A percentile compares a stretch with the other conserved stretches of the same genome.
Evolutionary conservation across 2,113 vertebrate species (phyloP).

Genomic region (Larimichthys crocea): DNA sequence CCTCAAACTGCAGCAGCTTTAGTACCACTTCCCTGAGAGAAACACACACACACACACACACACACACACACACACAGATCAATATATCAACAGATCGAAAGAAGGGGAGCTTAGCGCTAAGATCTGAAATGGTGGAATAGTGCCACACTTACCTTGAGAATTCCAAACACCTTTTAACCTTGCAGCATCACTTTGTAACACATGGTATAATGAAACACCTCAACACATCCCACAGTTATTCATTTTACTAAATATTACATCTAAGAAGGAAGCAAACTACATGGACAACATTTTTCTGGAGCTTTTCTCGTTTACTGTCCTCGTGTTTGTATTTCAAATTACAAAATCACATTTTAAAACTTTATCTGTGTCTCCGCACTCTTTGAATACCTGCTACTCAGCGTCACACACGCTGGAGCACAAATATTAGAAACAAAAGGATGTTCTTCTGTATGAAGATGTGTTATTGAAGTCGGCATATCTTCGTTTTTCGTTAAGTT

Average conservation of each 20-base stretch:
- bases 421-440: too few species aligned
- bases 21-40: constrained; percentile 92
- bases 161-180: not conserved
- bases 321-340: not conserved
- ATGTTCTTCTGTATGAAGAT: not conserved
- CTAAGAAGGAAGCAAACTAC: not conserved
- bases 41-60: not conserved
- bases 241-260: not conserved
- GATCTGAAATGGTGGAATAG: not conserved
- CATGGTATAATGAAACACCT: not conserved
- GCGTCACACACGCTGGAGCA: too few species aligned
- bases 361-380: too few species aligned
- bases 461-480: not conserved
- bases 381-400: too few species aligned
- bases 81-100: constrained; percentile 9
- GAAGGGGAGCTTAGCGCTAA: not conserved
- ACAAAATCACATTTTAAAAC: too few species aligned
- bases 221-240: not conserved
- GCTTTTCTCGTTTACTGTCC: not conserved
- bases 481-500: too few species aligned
- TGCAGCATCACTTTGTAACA: not conserved
- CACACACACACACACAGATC: not conserved
- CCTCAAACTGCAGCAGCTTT: constrained; percentile 96
- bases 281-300: not conserved
- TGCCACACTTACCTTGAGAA: not conserved